Evolutionary conservation across 2,888 invertebrate genomes (phyloP).

Genomic region (Heliothis peltigera): DNA sequence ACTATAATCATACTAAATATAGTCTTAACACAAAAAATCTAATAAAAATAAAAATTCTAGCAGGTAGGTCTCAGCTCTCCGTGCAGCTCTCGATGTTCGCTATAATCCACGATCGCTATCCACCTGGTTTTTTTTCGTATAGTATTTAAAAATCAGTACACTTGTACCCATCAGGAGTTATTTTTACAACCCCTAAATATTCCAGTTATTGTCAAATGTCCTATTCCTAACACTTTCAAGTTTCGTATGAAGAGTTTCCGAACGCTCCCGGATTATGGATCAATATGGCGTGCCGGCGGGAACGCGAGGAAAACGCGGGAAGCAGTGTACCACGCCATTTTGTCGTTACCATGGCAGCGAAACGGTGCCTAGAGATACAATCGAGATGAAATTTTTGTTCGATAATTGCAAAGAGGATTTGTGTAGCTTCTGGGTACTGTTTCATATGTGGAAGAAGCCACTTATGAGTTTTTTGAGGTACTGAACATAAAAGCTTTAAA

Average conservation of each 20-base stretch:
- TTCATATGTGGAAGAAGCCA: constrained; percentile 1
- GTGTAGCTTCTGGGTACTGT: constrained; percentile 14
- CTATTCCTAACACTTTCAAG: constrained; percentile 27
- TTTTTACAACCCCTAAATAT: constrained; percentile 16
- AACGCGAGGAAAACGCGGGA: constrained; percentile 76
- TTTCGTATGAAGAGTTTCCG: constrained; percentile 59
- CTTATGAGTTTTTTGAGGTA: constrained; percentile 17
- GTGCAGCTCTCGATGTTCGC: too few species aligned
- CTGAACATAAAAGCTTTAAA: neutral
- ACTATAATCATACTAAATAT: too few species aligned
- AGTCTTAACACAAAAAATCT: too few species aligned
- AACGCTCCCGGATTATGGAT: constrained; percentile 67
- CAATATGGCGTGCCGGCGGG: constrained; percentile 74
- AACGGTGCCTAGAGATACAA: constrained; percentile 35
- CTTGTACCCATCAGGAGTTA: too few species aligned
- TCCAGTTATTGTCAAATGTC: constrained; percentile 24
- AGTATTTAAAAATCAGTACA: too few species aligned
- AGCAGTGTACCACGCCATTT: constrained; percentile 71
- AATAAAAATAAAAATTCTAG: neutral
- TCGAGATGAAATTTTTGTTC: constrained; percentile 30
- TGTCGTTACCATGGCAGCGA: constrained; percentile 72
- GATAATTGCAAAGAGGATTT: too few species aligned
- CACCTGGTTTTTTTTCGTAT: too few species aligned
- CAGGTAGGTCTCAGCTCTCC: too few species aligned
- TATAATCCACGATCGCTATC: too few species aligned